A percentile compares a stretch with the other conserved stretches of the same genome.
Evolutionary conservation across 2,797 vertebrate genomes (phyloP).

Genomic region (Coranthus polyacanthus): DNA sequence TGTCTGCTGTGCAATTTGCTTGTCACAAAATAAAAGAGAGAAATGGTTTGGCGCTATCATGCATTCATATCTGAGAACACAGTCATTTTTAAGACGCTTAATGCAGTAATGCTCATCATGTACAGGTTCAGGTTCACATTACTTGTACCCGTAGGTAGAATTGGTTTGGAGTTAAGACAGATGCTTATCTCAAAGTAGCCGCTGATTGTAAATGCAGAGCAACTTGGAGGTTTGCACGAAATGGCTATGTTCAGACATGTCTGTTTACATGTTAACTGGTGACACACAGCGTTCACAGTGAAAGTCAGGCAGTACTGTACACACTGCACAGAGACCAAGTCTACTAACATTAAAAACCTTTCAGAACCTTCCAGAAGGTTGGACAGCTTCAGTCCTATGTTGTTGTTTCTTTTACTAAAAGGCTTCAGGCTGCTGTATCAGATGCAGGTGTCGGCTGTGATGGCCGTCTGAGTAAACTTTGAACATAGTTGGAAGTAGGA

Average conservation of each 20-base stretch:
- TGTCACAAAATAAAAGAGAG: too few relatives aligned
- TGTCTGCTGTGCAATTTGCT: too few relatives aligned
- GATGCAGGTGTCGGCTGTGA: conserved; percentile 16
- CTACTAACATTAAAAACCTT: neutral
- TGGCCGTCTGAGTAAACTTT: conserved; percentile 8
- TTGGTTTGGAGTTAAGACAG: too few relatives aligned
- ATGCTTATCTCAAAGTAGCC: too few relatives aligned
- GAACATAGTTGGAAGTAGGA: conserved; percentile 20
- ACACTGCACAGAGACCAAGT: neutral
- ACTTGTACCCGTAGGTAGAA: too few relatives aligned
- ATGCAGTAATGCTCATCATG: too few relatives aligned
- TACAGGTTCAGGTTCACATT: too few relatives aligned
- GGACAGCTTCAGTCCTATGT: neutral
- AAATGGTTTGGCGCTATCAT: too few relatives aligned
- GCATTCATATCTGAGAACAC: too few relatives aligned
- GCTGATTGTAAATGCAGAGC: neutral
- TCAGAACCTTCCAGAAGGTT: conserved; percentile 3
- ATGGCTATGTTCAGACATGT: conserved; percentile 47
- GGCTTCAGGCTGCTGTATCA: conserved; percentile 9
- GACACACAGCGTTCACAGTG: conserved; percentile 3
- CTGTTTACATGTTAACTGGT: conserved; percentile 27
- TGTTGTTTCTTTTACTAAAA: neutral
- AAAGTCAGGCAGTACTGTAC: neutral
- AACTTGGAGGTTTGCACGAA: conserved; percentile 20
- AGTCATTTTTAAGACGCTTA: too few relatives aligned